Base-by-base conservation (phyloP, 2,797 vertebrate genomes). In the Megaceryle alcyon region DNA sequence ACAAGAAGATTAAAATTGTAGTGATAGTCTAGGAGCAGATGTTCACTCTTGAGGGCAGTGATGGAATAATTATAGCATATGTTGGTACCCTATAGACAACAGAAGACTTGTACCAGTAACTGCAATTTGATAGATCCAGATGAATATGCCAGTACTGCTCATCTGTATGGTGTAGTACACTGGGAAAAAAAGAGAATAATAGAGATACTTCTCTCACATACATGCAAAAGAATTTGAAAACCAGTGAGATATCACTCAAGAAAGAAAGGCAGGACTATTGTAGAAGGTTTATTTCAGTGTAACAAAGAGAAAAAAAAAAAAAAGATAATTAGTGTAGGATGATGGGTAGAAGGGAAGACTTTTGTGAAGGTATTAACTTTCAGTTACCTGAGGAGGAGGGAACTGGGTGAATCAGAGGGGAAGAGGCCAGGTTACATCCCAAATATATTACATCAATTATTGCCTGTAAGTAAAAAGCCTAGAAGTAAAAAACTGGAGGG, bases 1-100 rank as follows among this genome's bases (percentile, higher is more conserved):
- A 71, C 68, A 61, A 77, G 87, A 75, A 86, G 49, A 96, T 93
- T 89, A 87, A 88, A 92, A 87, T 44, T 71, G 44, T 71, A 65
- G 75, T 75, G 68, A 69, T 33, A 61, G 44, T 23, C 18, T 87
- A 87, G 79, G 44, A 97, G 82, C 92, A 96, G 86, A 94, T 93
- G 82, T 81, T 95, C 82, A 56, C 72, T 96, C 89, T 93, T 86
- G 79, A 93, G 76, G 88, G 49, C 69, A 94, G 76, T 51, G 91
- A 91, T 81, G 82, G 82, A 92, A 93, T 89, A 83, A 89, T 88
- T 85, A 86, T 83, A 87, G 54, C 86, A 65, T 91, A 94, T 85
- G 92, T 83, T 8, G 3, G 29, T 75, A 66, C 89, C 53, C 68
- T 86, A 26, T 37, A 89, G 88, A 92, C 53, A 94, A 61, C 65